Conservation (phyloP, 30 jellyfish, hydroid and myxozoan genomes). For the Hydra vulgaris region DNA sequence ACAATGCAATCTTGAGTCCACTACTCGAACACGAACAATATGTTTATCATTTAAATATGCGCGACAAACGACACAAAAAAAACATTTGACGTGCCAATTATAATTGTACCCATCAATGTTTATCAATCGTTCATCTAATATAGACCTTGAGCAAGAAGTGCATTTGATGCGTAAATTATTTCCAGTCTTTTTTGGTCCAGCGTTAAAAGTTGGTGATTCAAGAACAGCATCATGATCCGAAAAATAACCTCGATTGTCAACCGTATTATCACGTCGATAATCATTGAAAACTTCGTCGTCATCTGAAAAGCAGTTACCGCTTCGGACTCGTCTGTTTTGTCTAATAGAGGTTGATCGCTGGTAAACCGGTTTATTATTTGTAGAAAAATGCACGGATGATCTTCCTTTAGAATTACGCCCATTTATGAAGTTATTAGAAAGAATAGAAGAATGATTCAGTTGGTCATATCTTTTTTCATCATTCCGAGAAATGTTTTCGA, state of each 20-base stretch:
- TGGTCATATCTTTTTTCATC: neutral
- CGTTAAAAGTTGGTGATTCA: constrained; percentile 13
- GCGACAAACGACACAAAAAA: constrained; percentile 30
- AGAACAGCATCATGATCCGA: constrained; percentile 24
- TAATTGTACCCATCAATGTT: constrained; percentile 11
- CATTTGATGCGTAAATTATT: constrained; percentile 4
- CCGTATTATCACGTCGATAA: neutral
- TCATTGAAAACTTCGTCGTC: constrained; percentile 36
- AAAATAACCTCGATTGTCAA: constrained; percentile 20
- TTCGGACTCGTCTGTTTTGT: neutral
- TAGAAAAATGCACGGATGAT: neutral
- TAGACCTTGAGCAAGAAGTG: constrained; percentile 16
- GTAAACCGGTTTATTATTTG: neutral
- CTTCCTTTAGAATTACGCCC: neutral
- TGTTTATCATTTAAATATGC: constrained; percentile 25
- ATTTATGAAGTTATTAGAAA: neutral
- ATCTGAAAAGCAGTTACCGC: constrained; percentile 11
- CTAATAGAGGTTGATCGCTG: neutral
- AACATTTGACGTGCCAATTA: constrained; percentile 28
- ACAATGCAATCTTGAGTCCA: constrained; percentile 19
- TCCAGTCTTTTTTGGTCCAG: constrained; percentile 17
- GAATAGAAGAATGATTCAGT: neutral
- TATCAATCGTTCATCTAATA: constrained; percentile 23
- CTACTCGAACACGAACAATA: constrained; percentile 34
- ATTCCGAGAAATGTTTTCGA: constrained; percentile 16